These are phyloP conservation scores for Plectropomus leopardus DNA, from an alignment of 2,113 vertebrate species.

Conservation along the genomic window DNA sequence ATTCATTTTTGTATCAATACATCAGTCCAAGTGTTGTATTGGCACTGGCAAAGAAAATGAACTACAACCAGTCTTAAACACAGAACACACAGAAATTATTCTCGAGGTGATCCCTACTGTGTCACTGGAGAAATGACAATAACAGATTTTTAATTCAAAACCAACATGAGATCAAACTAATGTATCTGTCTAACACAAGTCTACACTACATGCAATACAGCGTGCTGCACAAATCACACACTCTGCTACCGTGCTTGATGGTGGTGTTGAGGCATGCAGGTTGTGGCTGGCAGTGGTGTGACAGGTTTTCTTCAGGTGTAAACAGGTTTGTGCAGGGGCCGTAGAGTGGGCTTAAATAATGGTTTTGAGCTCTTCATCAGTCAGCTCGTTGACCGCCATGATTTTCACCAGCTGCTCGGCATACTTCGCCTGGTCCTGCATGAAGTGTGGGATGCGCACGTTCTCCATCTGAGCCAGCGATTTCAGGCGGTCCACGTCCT, in stretches of 20 bases:
- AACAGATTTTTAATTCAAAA: background rate
- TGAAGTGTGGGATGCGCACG: conserved; percentile 91
- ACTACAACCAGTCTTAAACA: background rate
- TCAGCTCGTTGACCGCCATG: conserved; percentile 93
- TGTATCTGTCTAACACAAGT: background rate
- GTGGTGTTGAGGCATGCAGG: conserved; percentile 13
- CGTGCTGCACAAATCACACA: conserved; percentile 15
- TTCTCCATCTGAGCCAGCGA: conserved; percentile 88
- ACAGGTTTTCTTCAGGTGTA: conserved; percentile 2
- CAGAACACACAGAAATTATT: background rate
- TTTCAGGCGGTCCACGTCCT: conserved; percentile 92
- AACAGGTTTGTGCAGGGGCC: background rate
- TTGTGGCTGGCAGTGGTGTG: background rate
- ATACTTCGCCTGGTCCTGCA: conserved; percentile 90
- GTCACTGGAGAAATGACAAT: background rate
- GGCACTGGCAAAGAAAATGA: conserved; percentile 22
- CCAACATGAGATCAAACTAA: background rate
- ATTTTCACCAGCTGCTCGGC: conserved; percentile 92
- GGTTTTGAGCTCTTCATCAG: conserved; percentile 88
- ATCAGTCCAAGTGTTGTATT: conserved; percentile 11
- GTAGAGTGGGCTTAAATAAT: conserved; percentile 76
- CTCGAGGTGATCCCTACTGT: background rate
- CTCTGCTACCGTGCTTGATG: background rate
- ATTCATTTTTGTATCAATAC: background rate
- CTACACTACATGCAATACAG: conserved; percentile 21